Percentiles rank a stretch among this genome's conserved stretches.
These are phyloP conservation scores for Azorinus chamasolen DNA, from an alignment of 2,888 invertebrate species.

Conservation along the genomic window DNA sequence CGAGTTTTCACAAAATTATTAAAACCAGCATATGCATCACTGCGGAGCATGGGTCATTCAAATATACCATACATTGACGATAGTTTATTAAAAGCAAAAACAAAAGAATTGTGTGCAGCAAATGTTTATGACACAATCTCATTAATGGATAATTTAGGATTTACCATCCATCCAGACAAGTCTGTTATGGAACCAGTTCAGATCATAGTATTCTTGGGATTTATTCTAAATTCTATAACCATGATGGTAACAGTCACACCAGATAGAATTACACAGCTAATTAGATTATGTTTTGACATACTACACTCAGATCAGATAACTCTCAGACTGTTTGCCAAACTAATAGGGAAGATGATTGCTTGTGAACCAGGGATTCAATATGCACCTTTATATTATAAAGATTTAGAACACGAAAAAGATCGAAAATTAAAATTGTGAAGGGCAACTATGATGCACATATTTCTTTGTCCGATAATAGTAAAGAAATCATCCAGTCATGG, in stretches of 20 bases:
- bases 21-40: conserved; percentile 23
- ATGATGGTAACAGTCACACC: conserved; percentile 27
- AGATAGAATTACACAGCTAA: conserved; percentile 1
- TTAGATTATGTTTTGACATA: no score
- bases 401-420: no score
- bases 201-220: no score
- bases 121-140: conserved; percentile 10
- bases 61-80: conserved; percentile 14
- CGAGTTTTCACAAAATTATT: conserved; percentile 45
- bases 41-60: conserved; percentile 5
- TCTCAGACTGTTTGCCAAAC: no score
- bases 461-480: conserved; percentile 16
- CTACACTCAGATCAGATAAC: no score
- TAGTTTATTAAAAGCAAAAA: no score
- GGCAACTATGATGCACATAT: conserved; percentile 51
- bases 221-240: conserved; percentile 18
- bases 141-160: conserved; percentile 20
- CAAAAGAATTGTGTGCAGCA: conserved; percentile 5
- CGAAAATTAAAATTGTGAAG: conserved; percentile 43
- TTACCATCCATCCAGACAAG: conserved; percentile 43
- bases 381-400: conserved; percentile 53
- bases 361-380: conserved; percentile 52
- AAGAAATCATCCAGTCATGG: conserved; percentile 50
- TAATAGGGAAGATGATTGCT: conserved; percentile 60
- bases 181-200: conserved; percentile 33